A percentile compares a stretch with the other conserved stretches of the same genome.
phyloP scores from a whole-genome alignment of 2,113 vertebrate genomes.

The Vireo altiloquus region DNA sequence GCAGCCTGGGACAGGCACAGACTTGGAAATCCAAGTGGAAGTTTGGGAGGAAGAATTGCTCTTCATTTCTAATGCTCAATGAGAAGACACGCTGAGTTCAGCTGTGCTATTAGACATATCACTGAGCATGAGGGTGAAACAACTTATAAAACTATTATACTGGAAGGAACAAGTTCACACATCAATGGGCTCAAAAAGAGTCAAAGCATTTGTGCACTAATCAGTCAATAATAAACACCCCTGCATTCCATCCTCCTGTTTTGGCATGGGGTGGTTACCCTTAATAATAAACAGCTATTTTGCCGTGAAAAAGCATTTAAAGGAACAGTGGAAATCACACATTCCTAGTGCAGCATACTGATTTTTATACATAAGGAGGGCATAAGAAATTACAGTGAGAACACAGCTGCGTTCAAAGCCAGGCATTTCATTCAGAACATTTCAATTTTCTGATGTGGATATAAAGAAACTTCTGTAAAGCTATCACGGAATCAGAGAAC shows the following conservation, averaged over 20 bases:
- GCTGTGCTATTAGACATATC: not conserved
- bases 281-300: not conserved
- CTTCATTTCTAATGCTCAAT: not conserved
- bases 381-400: not conserved
- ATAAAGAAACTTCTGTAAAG: not conserved
- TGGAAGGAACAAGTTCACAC: not conserved
- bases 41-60: not conserved
- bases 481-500: not conserved
- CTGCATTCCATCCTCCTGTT: not conserved
- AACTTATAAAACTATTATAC: not conserved
- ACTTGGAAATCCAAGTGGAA: not conserved
- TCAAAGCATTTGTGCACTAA: not conserved
- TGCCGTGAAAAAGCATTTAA: not conserved
- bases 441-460: not conserved
- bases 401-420: not conserved
- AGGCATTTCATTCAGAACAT: not conserved
- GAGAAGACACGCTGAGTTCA: not conserved
- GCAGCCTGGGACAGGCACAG: not conserved
- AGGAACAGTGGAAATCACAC: not conserved
- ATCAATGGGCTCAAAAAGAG: not conserved
- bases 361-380: fast-evolving
- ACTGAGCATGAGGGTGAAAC: not conserved
- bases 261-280: not conserved
- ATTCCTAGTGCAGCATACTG: not conserved
- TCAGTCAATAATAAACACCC: not conserved